Percentiles rank a stretch among this genome's conserved stretches.
These are phyloP conservation scores for Zoanthus sociatus DNA, from an alignment of 92 coral and sea anemone species.

Conservation along the genomic window DNA sequence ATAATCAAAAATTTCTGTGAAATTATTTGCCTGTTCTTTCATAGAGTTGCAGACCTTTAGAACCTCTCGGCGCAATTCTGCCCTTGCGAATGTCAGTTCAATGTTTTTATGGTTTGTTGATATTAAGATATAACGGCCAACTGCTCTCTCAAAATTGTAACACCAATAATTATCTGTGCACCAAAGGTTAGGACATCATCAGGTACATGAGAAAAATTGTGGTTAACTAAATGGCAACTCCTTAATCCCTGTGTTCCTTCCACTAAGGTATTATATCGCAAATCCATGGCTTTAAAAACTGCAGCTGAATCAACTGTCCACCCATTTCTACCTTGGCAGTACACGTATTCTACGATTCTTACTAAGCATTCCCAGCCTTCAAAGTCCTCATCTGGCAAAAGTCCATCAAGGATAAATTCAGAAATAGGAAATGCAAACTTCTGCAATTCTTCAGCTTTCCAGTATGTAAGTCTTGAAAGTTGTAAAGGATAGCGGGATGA, in stretches of 20 bases:
- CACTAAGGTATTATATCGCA: constrained; percentile 44
- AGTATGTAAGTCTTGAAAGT: constrained; percentile 50
- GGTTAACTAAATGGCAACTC: constrained; percentile 38
- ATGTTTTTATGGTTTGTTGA: constrained; percentile 51
- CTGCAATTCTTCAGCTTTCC: constrained; percentile 61
- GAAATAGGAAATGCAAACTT: constrained; percentile 41
- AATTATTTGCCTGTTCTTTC: neutral
- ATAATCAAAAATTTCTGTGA: neutral
- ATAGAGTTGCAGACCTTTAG: constrained; percentile 27
- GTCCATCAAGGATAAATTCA: constrained; percentile 50
- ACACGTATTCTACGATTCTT: constrained; percentile 45
- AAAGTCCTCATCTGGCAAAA: constrained; percentile 36
- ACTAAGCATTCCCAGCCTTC: constrained; percentile 52
- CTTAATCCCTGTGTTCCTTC: constrained; percentile 55
- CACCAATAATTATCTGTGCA: constrained; percentile 58
- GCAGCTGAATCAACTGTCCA: constrained; percentile 53
- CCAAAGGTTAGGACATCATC: constrained; percentile 55
- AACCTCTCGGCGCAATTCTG: constrained; percentile 54
- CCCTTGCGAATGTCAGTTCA: constrained; percentile 53
- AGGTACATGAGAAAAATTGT: constrained; percentile 41
- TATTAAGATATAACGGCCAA: constrained; percentile 42
- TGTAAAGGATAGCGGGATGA: constrained; percentile 12
- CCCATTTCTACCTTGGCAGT: constrained; percentile 57
- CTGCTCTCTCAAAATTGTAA: constrained; percentile 58
- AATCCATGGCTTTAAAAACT: constrained; percentile 41